Evolutionary conservation across 2,888 invertebrate species (phyloP).

Genomic region (Eucera pruinosa): DNA sequence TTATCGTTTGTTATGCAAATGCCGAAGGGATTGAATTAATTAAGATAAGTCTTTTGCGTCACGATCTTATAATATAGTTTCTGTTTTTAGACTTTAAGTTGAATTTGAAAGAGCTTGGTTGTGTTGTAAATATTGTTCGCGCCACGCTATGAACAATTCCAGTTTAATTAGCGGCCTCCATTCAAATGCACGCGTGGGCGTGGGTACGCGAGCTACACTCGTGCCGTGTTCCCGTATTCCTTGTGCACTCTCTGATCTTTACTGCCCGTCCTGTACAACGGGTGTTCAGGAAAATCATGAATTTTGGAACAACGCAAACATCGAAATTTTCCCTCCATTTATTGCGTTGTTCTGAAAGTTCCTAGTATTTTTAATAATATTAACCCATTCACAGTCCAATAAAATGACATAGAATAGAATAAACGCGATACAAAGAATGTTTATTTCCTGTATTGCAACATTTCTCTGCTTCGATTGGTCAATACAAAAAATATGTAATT

Average conservation of each 20-base stretch:
- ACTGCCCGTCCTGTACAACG: slow-evolving; percentile 27
- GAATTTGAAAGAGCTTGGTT: background rate
- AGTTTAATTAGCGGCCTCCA: slow-evolving; percentile 65
- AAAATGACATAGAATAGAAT: too few species aligned
- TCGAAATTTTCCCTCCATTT: background rate
- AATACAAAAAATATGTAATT: too few species aligned
- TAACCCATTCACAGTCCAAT: too few species aligned
- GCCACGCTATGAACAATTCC: slow-evolving; percentile 52
- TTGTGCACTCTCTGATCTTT: slow-evolving; percentile 13
- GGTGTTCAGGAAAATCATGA: slow-evolving; percentile 24
- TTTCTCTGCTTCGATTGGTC: too few species aligned
- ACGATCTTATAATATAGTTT: background rate
- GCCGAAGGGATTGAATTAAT: background rate
- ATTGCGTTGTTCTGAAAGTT: background rate
- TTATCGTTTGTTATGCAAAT: background rate
- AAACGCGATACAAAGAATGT: too few species aligned
- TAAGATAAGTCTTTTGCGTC: background rate
- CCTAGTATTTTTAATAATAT: background rate
- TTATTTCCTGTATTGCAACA: too few species aligned
- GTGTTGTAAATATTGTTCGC: slow-evolving; percentile 51
- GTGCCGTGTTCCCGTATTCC: slow-evolving; percentile 38
- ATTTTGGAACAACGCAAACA: slow-evolving; percentile 8
- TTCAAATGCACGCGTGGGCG: slow-evolving; percentile 61
- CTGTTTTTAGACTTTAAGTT: background rate
- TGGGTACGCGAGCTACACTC: slow-evolving; percentile 45